Base-by-base conservation (phyloP, 2,888 invertebrate genomes). In the Mythimna ferrago region DNA sequence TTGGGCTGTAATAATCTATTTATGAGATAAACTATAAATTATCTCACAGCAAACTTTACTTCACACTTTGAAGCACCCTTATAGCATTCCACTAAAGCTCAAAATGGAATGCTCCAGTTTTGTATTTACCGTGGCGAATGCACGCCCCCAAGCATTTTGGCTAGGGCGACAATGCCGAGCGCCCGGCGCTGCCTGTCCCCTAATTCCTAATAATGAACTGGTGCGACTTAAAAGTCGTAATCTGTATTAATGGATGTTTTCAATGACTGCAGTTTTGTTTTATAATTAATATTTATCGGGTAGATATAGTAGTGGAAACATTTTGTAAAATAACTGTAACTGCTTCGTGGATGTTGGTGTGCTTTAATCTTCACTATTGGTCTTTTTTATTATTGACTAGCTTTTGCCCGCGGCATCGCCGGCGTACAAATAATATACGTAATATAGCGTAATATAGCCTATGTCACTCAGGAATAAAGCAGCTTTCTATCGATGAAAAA, bases 1-100 rank as follows among this genome's bases (percentile, higher is more conserved):
- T 93, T 88, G 91, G 86, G 90, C 89, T 92, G 92, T 90, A 92
- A 92, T 94, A 93, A 93, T 94, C 93, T 92, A 94, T 94, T 93
- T 92, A 92, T 85, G 90, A 90, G 93, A 92, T 93, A 94, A 93
- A 94, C 95, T 93, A 95, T 95, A 94, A 94, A 95, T 95, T 94
- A 94, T 93, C 84, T 83, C 71, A 72, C 53, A 69, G 79, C 89
- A 71, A 78, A 70, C 48, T 66, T 80, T 69, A 53, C n/a, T 48
- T 38, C 56, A 68, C 71, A 38, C 35, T 66, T 65, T 6, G 0
- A 1, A 14, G 14, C 38, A 44, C 19, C 44, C 75, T 51, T 75
- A 75, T 0, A 6, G 0, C 35, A 1, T 73, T 0, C 0, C 0
- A 0, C 58, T 80, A 87, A 70, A 76, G 80, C 41, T 67, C 26